These are phyloP conservation scores for Perithous albicinctus DNA, from an alignment of 2,888 invertebrate genomes.

Conservation along the genomic window DNA sequence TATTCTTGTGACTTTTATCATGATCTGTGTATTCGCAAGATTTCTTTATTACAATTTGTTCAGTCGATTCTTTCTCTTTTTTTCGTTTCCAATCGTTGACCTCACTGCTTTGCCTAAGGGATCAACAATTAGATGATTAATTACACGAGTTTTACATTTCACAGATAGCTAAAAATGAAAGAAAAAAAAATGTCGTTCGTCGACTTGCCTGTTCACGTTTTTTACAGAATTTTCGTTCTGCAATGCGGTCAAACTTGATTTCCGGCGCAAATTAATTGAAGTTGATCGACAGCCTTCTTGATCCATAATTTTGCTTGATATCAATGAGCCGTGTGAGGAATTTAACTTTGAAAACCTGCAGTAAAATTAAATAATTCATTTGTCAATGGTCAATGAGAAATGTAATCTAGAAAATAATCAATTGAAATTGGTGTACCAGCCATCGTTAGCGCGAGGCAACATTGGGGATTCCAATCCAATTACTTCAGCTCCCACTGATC, in stretches of 20 bases:
- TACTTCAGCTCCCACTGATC: too few species aligned
- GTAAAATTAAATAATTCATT: background rate
- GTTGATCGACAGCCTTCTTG: slow-evolving; percentile 65
- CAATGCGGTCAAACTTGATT: slow-evolving; percentile 64
- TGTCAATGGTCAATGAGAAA: background rate
- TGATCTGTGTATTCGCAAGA: slow-evolving; percentile 63
- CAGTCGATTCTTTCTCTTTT: slow-evolving; percentile 44
- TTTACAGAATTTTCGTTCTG: slow-evolving; percentile 52
- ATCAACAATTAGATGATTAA: background rate
- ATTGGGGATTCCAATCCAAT: background rate
- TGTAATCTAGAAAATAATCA: slow-evolving; percentile 1
- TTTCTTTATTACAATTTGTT: slow-evolving; percentile 65
- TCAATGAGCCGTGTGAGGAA: slow-evolving; percentile 81
- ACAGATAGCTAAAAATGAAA: background rate
- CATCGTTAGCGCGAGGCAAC: slow-evolving; percentile 87
- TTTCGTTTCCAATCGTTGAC: slow-evolving; percentile 65
- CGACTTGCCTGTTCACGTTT: slow-evolving; percentile 59
- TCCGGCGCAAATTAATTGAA: slow-evolving; percentile 71
- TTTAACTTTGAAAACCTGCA: slow-evolving; percentile 82
- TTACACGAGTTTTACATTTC: too few species aligned
- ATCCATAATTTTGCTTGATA: slow-evolving; percentile 84
- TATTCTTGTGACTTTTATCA: slow-evolving; percentile 18
- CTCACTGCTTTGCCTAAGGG: slow-evolving; percentile 66
- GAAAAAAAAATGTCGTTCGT: background rate
- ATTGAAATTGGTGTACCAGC: slow-evolving; percentile 84